These are phyloP conservation scores for Macrophya annulata DNA, from an alignment of 2,888 invertebrate species.

Conservation along the genomic window DNA sequence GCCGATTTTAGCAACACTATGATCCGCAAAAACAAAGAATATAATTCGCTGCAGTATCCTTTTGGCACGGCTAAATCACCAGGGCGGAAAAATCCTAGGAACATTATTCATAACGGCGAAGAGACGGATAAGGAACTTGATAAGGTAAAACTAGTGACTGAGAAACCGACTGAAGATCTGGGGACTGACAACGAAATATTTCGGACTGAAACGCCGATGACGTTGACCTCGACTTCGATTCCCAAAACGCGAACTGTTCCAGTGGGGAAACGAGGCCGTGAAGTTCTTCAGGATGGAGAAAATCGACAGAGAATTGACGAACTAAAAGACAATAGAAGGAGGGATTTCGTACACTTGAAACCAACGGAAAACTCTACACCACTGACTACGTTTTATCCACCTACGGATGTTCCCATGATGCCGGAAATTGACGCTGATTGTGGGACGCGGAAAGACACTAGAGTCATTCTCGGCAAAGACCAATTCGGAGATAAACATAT, in stretches of 20 bases:
- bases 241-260: not conserved
- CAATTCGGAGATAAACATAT: slow-evolving; percentile 70
- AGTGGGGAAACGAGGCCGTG: not conserved
- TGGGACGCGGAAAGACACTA: slow-evolving; percentile 58
- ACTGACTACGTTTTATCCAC: slow-evolving; percentile 40
- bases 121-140: not conserved
- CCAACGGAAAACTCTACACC: not conserved
- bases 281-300: not conserved
- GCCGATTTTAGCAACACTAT: slow-evolving; percentile 45
- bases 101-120: not conserved
- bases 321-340: not conserved
- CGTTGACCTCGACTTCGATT: not conserved
- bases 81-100: not conserved
- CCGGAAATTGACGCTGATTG: slow-evolving; percentile 26
- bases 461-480: slow-evolving; percentile 71
- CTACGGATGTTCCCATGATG: not conserved
- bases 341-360: not conserved
- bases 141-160: not conserved
- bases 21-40: slow-evolving; percentile 1
- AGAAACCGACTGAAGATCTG: not conserved
- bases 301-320: slow-evolving; percentile 9
- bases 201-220: not conserved
- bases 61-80: not conserved
- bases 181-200: not conserved
- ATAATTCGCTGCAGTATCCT: not conserved